phyloP scores from a whole-genome alignment of 92 coral and sea anemone genomes.

The Virgularia gustaviana region DNA sequence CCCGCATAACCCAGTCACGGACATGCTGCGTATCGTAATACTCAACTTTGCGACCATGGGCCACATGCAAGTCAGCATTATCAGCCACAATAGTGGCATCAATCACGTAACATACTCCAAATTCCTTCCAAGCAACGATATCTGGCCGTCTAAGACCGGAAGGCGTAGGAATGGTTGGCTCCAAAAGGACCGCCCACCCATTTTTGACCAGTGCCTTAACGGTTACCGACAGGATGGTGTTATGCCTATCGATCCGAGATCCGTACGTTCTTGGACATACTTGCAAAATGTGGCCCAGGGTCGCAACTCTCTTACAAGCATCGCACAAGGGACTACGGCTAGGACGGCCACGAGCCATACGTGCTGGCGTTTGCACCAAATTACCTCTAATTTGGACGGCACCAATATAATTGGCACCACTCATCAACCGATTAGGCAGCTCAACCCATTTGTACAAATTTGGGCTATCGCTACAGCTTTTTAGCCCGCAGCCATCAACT shows the following conservation, averaged over 20 bases:
- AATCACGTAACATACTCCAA: not conserved
- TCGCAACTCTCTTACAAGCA: constrained; percentile 11
- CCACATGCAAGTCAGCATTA: not conserved
- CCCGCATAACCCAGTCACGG: not conserved
- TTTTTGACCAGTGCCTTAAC: not conserved
- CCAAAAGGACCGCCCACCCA: constrained; percentile 1
- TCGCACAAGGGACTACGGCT: constrained; percentile 2
- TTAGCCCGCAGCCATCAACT: constrained; percentile 32
- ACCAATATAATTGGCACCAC: constrained; percentile 31
- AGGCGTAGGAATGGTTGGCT: constrained; percentile 40
- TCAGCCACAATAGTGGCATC: constrained; percentile 13
- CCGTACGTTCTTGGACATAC: constrained; percentile 28
- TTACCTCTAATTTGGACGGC: constrained; percentile 34
- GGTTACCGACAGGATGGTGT: not conserved
- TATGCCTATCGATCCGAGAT: constrained; percentile 26
- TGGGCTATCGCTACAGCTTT: not conserved
- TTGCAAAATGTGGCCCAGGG: constrained; percentile 42
- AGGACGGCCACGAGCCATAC: constrained; percentile 29
- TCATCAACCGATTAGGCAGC: not conserved
- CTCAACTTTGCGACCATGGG: not conserved
- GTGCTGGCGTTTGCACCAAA: not conserved
- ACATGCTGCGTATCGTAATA: not conserved
- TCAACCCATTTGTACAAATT: constrained; percentile 8
- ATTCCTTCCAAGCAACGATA: constrained; percentile 9
- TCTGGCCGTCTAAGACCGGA: constrained; percentile 36